These are phyloP conservation scores for Mamestra configurata DNA, from an alignment of 1,140 invertebrate species.

Conservation along the genomic window DNA sequence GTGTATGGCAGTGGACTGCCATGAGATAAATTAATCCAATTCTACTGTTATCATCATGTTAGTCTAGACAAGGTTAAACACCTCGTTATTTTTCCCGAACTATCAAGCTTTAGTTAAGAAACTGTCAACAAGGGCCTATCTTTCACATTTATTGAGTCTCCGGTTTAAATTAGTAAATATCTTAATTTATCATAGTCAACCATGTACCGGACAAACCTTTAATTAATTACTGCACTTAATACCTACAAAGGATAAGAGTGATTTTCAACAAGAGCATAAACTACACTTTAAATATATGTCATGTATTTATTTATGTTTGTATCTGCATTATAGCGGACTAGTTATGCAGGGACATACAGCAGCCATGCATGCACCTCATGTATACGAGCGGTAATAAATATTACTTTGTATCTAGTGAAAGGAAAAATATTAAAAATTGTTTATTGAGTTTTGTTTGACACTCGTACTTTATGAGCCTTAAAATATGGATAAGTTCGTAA, in stretches of 20 bases:
- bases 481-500: neutral
- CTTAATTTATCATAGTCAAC: conserved; percentile 50
- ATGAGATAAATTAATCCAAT: neutral
- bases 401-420: conserved; percentile 39
- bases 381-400: conserved; percentile 37
- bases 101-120: neutral
- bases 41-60: neutral
- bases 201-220: conserved; percentile 45
- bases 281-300: neutral
- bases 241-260: conserved; percentile 28
- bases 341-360: conserved; percentile 15
- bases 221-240: conserved; percentile 30
- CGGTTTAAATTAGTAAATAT: conserved; percentile 26
- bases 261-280: conserved; percentile 37
- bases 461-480: neutral
- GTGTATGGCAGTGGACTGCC: neutral
- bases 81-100: neutral
- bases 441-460: conserved; percentile 19
- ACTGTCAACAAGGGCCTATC: conserved; percentile 6
- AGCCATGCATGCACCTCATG: conserved; percentile 16
- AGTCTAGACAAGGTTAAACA: neutral
- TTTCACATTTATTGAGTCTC: conserved; percentile 24
- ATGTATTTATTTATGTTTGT: conserved; percentile 13
- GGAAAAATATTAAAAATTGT: conserved; percentile 36
- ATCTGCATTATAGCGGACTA: conserved; percentile 15